Conservation (phyloP, 1,140 invertebrate species). For the Aphelenchoides avenae region DNA sequence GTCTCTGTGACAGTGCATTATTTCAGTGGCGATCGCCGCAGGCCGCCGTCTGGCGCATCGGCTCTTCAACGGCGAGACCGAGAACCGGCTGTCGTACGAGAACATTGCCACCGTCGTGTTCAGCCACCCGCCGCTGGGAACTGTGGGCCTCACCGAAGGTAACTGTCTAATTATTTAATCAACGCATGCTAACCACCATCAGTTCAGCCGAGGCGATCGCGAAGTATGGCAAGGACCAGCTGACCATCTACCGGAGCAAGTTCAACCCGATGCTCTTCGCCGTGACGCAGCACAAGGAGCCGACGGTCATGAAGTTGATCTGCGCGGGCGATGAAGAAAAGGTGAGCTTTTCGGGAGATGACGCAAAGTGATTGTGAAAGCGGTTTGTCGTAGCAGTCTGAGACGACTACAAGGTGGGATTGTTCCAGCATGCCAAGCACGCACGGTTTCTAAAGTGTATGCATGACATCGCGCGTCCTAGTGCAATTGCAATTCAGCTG, state of each 20-base stretch:
- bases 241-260: conserved; percentile 62
- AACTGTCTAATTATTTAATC: no score
- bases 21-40: conserved; percentile 65
- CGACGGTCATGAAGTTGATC: conserved; percentile 64
- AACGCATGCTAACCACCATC: no score
- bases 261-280: conserved; percentile 66
- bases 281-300: conserved; percentile 62
- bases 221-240: conserved; percentile 61
- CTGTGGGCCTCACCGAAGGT: conserved; percentile 65
- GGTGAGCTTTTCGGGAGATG: no score
- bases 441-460: no score
- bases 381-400: no score
- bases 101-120: conserved; percentile 66
- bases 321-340: conserved; percentile 63
- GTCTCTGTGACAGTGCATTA: no score
- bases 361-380: no score
- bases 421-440: no score
- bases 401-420: no score
- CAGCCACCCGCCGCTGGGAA: conserved; percentile 65
- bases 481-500: no score
- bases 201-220: conserved; percentile 61
- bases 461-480: no score
- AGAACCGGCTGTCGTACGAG: conserved; percentile 62
- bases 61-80: conserved; percentile 62
- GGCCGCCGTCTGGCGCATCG: conserved; percentile 63